These are phyloP conservation scores for Mustela lutreola DNA, from an alignment of 2,113 vertebrate genomes.

Conservation along the genomic window DNA sequence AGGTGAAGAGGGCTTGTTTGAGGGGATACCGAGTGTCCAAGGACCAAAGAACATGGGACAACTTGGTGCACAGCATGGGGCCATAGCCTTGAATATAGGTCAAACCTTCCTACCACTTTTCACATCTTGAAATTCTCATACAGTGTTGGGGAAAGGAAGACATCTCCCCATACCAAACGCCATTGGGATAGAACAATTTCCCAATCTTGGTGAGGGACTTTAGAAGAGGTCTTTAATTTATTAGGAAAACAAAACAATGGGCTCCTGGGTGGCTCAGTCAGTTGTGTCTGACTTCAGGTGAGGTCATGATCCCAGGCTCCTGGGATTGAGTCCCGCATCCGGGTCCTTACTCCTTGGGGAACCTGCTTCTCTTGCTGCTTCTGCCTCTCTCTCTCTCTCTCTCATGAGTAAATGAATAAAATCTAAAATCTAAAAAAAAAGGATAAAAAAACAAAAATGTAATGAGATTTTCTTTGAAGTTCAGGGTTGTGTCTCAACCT, in stretches of 20 bases:
- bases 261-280: background rate
- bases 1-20: too few relatives aligned
- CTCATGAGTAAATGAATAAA: background rate
- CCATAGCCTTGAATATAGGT: fast-evolving
- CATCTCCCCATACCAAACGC: fast-evolving
- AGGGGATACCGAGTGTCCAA: too few relatives aligned
- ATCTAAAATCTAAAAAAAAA: background rate
- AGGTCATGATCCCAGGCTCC: background rate
- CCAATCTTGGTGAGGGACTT: background rate
- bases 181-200: background rate
- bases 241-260: background rate
- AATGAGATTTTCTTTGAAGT: background rate
- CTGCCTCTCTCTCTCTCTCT: background rate
- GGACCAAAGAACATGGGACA: too few relatives aligned
- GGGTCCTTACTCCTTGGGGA: background rate
- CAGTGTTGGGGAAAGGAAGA: background rate
- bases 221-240: background rate
- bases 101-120: background rate
- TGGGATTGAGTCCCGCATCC: background rate
- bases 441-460: background rate
- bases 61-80: too few relatives aligned
- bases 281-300: background rate
- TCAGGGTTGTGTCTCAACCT: background rate
- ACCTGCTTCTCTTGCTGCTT: background rate
- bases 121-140: background rate